phyloP scores from a whole-genome alignment of 2,888 invertebrate species.

The Clusia tigrina region DNA sequence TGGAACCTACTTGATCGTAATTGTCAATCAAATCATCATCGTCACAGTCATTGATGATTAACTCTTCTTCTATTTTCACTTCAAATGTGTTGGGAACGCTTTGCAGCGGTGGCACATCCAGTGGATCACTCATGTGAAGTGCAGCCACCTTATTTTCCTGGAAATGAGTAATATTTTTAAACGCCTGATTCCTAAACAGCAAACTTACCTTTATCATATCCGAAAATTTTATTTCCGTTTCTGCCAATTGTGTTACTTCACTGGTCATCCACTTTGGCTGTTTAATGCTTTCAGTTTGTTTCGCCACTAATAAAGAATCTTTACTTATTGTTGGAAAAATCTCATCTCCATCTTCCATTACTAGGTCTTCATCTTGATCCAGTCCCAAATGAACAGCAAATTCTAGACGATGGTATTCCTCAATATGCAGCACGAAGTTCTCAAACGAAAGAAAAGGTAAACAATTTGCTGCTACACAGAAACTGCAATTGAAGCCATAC shows the following conservation, averaged over 20 bases:
- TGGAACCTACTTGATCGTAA: too few relatives aligned
- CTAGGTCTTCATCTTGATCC: conserved; percentile 17
- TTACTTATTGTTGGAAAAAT: neutral
- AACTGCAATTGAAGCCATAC: neutral
- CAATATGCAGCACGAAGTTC: neutral
- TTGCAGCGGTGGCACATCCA: neutral
- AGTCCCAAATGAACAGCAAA: neutral
- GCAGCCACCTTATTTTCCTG: neutral
- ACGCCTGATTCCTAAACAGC: neutral
- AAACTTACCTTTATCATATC: neutral
- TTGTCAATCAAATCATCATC: neutral
- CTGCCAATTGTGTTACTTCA: neutral
- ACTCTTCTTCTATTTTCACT: neutral
- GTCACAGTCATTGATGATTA: neutral
- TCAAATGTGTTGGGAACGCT: neutral
- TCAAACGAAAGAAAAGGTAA: neutral
- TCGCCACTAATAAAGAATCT: neutral
- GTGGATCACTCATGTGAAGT: neutral
- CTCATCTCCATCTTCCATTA: conserved; percentile 14
- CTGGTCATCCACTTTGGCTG: neutral
- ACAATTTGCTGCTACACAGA: neutral
- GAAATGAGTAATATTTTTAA: neutral
- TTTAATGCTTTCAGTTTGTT: neutral
- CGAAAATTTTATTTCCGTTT: neutral
- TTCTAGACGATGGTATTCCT: neutral